Percentiles rank a stretch among this genome's conserved stretches.
Conservation (phyloP, 2,113 vertebrate genomes). For the Myanophis thanlyinensis region DNA sequence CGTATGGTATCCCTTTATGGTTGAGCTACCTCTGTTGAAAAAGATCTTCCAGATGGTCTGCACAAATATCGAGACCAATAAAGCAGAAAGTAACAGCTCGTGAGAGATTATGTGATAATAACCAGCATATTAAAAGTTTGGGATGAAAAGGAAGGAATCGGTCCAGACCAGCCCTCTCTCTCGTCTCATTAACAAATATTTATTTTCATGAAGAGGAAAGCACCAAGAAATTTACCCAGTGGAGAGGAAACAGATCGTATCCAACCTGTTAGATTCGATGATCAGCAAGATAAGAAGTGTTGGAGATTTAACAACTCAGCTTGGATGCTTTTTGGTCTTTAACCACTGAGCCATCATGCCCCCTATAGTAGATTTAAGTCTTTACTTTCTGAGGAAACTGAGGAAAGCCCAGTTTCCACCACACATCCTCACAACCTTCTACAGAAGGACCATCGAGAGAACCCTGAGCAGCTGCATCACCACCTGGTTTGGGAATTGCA, state of each 20-base stretch:
- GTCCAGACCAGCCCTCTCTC: neutral
- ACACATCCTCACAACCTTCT: too few relatives aligned
- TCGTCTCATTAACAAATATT: neutral
- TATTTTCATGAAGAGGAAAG: neutral
- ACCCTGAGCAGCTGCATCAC: too few relatives aligned
- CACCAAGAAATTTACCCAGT: neutral
- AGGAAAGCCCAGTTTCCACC: too few relatives aligned
- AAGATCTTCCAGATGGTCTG: neutral
- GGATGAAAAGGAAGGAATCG: neutral
- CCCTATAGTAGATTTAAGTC: too few relatives aligned
- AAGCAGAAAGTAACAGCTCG: neutral
- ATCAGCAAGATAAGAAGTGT: neutral
- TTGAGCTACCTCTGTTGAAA: neutral
- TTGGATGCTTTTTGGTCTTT: neutral
- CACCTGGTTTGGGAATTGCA: too few relatives aligned
- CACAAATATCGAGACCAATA: neutral
- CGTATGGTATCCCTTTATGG: neutral
- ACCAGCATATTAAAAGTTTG: neutral
- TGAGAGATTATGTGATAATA: neutral
- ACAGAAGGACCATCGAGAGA: too few relatives aligned
- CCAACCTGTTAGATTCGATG: neutral
- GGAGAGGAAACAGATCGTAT: neutral
- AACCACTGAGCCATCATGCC: too few relatives aligned
- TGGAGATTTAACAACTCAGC: neutral
- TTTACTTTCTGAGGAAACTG: too few relatives aligned